Evolutionary conservation across 2,113 vertebrate species (phyloP).

Genomic region (Eulacestoma nigropectus): DNA sequence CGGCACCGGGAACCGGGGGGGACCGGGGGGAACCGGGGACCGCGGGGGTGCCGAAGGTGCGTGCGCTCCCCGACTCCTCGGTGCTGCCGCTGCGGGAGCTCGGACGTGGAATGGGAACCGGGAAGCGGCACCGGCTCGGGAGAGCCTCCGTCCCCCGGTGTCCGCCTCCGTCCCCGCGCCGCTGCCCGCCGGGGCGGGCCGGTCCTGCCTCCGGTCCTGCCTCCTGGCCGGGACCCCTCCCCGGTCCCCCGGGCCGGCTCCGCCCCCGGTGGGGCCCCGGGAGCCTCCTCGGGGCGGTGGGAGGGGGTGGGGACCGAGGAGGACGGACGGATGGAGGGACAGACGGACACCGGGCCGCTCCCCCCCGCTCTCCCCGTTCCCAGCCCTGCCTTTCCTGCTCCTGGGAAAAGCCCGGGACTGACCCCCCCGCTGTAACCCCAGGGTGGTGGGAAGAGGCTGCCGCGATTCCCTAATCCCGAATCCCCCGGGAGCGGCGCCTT

Average conservation of each 20-base stretch:
- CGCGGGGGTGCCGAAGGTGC: not conserved
- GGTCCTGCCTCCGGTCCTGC: not conserved
- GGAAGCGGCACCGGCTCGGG: too few species aligned
- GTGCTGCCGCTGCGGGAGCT: not conserved
- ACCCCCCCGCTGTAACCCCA: not conserved
- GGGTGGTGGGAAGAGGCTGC: not conserved
- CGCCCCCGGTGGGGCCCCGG: not conserved
- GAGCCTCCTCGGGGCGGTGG: not conserved
- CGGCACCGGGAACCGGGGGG: not conserved
- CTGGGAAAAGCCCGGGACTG: not conserved
- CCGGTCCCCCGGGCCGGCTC: not conserved
- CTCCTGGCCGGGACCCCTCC: not conserved
- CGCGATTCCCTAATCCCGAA: fast-evolving
- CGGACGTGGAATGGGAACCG: not conserved
- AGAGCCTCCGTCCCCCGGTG: too few species aligned
- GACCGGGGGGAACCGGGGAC: too few species aligned
- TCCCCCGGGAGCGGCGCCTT: fast-evolving
- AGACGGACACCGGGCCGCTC: not conserved
- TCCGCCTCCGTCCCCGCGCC: not conserved
- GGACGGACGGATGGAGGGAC: not conserved
- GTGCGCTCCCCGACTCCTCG: not conserved
- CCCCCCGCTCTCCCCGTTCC: not conserved
- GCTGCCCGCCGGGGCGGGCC: not conserved
- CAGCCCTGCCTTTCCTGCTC: not conserved
- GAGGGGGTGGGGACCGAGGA: not conserved